A percentile compares a stretch with the other conserved stretches of the same genome.
phyloP scores from a whole-genome alignment of 1,140 invertebrate genomes.

The Aradophagus sp. region DNA sequence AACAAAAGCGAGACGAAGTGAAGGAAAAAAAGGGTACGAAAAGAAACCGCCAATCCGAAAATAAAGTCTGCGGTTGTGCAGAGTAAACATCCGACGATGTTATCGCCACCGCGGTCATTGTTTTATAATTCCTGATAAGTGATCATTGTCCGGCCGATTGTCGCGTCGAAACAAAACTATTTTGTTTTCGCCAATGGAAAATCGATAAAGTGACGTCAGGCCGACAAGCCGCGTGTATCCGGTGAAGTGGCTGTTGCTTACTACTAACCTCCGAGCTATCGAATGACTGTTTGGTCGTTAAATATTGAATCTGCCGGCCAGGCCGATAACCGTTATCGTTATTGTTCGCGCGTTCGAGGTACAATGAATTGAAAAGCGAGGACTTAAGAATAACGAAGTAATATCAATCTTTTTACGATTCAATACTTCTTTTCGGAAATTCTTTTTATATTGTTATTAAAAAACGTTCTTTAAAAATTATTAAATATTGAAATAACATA shows the following conservation, averaged over 20 bases:
- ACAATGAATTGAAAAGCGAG: constrained; percentile 10
- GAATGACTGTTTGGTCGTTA: constrained; percentile 33
- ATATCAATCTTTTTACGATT: too few species aligned
- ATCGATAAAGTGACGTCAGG: constrained; percentile 32
- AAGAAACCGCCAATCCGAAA: too few species aligned
- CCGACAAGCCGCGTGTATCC: constrained; percentile 36
- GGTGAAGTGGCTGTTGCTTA: constrained; percentile 27
- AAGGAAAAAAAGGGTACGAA: too few species aligned
- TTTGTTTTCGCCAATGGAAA: constrained; percentile 36
- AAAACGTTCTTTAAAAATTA: too few species aligned
- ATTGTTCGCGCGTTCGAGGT: neutral
- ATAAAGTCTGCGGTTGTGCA: too few species aligned
- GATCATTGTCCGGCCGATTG: constrained; percentile 13
- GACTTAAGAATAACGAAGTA: too few species aligned
- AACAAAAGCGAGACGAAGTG: too few species aligned
- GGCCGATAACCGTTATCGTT: constrained; percentile 21
- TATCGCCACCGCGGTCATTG: neutral
- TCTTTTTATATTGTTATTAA: too few species aligned
- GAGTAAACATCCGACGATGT: constrained; percentile 7
- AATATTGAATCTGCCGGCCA: constrained; percentile 30
- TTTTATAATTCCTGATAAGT: constrained; percentile 15
- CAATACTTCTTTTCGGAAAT: too few species aligned
- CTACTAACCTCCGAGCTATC: constrained; percentile 22
- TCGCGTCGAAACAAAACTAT: constrained; percentile 26
- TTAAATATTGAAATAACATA: too few species aligned